Base-by-base conservation (phyloP, 2,113 vertebrate genomes). In the Castor canadensis region DNA sequence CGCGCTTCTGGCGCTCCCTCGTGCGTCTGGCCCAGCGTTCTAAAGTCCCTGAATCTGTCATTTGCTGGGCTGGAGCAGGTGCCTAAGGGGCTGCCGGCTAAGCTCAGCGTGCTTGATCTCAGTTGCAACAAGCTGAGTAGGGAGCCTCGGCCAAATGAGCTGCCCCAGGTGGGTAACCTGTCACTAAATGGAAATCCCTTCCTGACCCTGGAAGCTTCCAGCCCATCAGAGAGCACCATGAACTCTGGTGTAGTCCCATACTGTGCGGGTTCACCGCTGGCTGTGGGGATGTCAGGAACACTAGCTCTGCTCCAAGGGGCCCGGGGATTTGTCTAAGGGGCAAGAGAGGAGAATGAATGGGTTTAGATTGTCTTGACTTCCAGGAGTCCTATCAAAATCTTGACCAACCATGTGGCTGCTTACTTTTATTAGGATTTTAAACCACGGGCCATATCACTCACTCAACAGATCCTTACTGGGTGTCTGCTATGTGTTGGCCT, bases 141-240 rank as follows among this genome's bases (percentile, higher is more conserved):
- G 12, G 6, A 11, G 7, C 98, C 98, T 1, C 26, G 91, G n/a
- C 0, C 93, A 16, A 91, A 84, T 6, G 97, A 97, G 6, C 97
- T 40, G 86, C 98, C 98, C 54, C 0, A 4, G 62, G 81, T 98
- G 93, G 93, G 87, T 72, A 97, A 96, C 2, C 97, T 99, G 20
- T 92, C 45, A 24, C 58, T 99, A 30, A 67, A 98, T 38, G 96
- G 98, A 87, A 99, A 99, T 93, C 98, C 77, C 0, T 98, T 98
- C 6, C 1, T 58, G 24, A 17, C 0, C 85, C 91, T 81, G 83
- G 97, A 49, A 43, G 12, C 28, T 49, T 47, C 17, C 0, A 82
- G 93, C 43, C 15, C 95, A 52, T 69, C 96, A 82, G 49, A 64
- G 12, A 10, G 38, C n/a, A 6, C 6, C 3, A 4, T 0, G 22